phyloP scores from a whole-genome alignment of 2,797 vertebrate species.

The Trachops cirrhosus region DNA sequence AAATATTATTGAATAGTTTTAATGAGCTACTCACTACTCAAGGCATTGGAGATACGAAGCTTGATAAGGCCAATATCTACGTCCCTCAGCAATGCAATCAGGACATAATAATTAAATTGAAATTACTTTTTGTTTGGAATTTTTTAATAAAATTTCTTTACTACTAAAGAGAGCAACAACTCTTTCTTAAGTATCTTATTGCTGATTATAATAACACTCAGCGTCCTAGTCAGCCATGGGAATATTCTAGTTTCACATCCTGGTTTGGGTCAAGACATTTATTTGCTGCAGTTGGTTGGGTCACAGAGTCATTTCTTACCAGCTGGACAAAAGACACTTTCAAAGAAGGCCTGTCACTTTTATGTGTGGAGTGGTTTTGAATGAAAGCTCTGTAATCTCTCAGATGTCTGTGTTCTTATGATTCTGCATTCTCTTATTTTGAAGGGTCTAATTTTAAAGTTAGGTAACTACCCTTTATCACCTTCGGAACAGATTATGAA shows the following conservation, averaged over 20 bases:
- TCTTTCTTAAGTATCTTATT: background rate
- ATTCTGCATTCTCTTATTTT: slow-evolving; percentile 5
- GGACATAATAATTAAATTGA: background rate
- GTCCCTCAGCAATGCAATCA: background rate
- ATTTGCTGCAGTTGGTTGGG: background rate
- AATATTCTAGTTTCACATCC: background rate
- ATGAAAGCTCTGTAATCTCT: background rate
- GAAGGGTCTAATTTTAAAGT: slow-evolving; percentile 1
- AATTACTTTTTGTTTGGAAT: background rate
- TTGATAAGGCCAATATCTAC: background rate
- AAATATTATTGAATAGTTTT: background rate
- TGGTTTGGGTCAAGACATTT: background rate
- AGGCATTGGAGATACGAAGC: background rate
- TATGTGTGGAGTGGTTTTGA: background rate
- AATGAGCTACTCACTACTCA: background rate
- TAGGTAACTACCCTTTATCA: background rate
- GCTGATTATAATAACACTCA: background rate
- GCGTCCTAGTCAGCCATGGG: background rate
- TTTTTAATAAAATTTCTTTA: background rate
- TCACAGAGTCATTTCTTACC: background rate
- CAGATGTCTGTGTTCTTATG: background rate
- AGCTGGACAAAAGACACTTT: background rate
- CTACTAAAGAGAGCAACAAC: background rate
- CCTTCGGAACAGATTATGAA: background rate
- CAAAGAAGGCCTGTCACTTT: background rate